phyloP scores from a whole-genome alignment of 2,113 vertebrate genomes.

The Amphilophus citrinellus region DNA sequence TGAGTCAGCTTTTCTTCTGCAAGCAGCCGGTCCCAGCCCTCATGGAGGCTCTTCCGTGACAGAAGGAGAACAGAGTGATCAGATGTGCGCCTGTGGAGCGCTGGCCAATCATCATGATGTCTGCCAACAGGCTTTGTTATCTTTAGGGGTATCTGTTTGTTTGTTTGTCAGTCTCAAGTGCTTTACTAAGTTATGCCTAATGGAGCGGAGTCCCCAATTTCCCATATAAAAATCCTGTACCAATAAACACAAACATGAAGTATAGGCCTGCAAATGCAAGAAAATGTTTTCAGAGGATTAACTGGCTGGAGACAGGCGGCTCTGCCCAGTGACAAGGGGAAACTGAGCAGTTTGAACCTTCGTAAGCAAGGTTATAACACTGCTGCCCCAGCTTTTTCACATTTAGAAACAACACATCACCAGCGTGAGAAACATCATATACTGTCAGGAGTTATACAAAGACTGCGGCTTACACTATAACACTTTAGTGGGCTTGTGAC shows the following conservation, averaged over 20 bases:
- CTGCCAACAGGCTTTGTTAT: slow-evolving; percentile 69
- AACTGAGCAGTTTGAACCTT: slow-evolving; percentile 59
- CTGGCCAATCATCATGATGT: slow-evolving; percentile 39
- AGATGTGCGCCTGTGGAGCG: slow-evolving; percentile 48
- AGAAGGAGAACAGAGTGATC: slow-evolving; percentile 29
- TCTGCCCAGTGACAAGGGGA: slow-evolving; percentile 57
- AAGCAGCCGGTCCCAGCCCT: slow-evolving; percentile 5
- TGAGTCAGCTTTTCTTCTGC: slow-evolving; percentile 59
- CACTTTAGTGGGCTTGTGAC: neutral
- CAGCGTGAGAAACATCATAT: slow-evolving; percentile 61
- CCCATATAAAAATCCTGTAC: slow-evolving; percentile 66
- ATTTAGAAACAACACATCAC: slow-evolving; percentile 15
- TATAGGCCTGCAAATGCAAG: slow-evolving; percentile 50
- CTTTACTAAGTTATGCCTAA: slow-evolving; percentile 53
- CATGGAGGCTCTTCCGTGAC: slow-evolving; percentile 41
- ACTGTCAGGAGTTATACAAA: slow-evolving; percentile 1
- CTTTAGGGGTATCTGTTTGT: slow-evolving; percentile 66
- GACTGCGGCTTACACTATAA: neutral
- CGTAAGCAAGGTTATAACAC: slow-evolving; percentile 19
- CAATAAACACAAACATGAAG: slow-evolving; percentile 76
- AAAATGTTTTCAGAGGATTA: slow-evolving; percentile 76
- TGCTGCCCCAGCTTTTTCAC: slow-evolving; percentile 30
- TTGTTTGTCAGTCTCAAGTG: slow-evolving; percentile 78
- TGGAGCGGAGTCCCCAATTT: slow-evolving; percentile 64
- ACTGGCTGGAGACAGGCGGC: slow-evolving; percentile 65